A percentile compares a stretch with the other conserved stretches of the same genome.
These are phyloP conservation scores for Sclerurus mexicanus DNA, from an alignment of 2,113 vertebrate genomes.

Conservation along the genomic window DNA sequence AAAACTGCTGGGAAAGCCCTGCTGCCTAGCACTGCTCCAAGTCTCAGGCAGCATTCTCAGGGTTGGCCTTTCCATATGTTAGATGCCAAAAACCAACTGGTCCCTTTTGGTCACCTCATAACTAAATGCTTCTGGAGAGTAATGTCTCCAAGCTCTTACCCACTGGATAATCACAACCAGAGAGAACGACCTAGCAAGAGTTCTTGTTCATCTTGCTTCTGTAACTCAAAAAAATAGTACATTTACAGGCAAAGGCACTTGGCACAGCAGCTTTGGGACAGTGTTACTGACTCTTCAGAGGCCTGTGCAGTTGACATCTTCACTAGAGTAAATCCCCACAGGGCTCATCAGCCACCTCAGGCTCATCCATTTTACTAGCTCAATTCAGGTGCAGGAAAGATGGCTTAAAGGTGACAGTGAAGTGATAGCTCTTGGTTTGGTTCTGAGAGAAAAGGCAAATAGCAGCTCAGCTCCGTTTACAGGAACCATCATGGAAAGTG, in stretches of 20 bases:
- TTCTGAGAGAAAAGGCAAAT: constrained; percentile 45
- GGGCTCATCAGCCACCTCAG: background rate
- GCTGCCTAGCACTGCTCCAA: background rate
- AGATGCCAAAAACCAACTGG: background rate
- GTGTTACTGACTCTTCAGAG: background rate
- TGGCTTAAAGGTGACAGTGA: constrained; percentile 47
- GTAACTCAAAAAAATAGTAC: background rate
- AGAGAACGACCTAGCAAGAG: background rate
- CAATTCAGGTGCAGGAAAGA: background rate
- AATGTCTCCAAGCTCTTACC: background rate
- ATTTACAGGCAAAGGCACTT: background rate
- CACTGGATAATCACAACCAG: background rate
- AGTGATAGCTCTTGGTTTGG: constrained; percentile 42
- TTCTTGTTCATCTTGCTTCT: background rate
- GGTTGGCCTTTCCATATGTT: background rate
- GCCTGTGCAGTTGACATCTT: background rate
- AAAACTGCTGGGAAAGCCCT: background rate
- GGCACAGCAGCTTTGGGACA: background rate
- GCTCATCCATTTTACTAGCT: background rate
- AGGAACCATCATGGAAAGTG: constrained; percentile 57
- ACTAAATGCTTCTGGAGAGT: background rate
- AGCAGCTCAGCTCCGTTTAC: constrained; percentile 31
- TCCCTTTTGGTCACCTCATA: background rate
- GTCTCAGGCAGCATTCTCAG: background rate
- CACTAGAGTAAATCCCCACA: background rate